A percentile compares a stretch with the other conserved stretches of the same genome.
These are phyloP conservation scores for Cerastoderma edule DNA, from an alignment of 2,888 invertebrate species.

Conservation along the genomic window DNA sequence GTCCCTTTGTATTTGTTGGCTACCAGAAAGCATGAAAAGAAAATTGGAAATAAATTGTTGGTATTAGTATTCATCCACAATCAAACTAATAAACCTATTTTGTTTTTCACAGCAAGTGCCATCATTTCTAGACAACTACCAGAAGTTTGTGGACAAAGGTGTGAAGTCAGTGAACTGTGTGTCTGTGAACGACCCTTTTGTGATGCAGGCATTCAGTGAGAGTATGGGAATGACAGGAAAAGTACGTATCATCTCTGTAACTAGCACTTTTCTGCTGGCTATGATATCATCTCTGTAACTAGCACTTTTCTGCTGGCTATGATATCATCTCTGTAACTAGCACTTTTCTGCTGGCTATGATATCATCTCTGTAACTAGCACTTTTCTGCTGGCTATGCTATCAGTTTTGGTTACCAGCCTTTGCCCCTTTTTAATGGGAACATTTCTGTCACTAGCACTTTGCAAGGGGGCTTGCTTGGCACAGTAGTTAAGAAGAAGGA, in stretches of 20 bases:
- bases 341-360: too few relatives aligned
- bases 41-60: not conserved
- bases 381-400: too few relatives aligned
- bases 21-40: not conserved
- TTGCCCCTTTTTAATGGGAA: too few relatives aligned
- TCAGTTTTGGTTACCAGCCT: too few relatives aligned
- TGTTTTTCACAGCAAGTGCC: conserved; percentile 90
- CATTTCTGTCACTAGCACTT: too few relatives aligned
- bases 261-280: not conserved
- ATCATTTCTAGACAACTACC: conserved; percentile 91
- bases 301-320: not conserved
- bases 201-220: conserved; percentile 97
- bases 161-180: conserved; percentile 92
- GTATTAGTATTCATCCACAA: not conserved
- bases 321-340: not conserved
- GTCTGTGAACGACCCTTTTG: conserved; percentile 97
- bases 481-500: too few relatives aligned
- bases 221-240: conserved; percentile 91
- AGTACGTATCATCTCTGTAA: conserved; percentile 84
- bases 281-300: not conserved
- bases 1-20: not conserved
- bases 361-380: not conserved
- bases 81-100: not conserved
- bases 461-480: too few relatives aligned
- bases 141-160: conserved; percentile 90